phyloP scores from a whole-genome alignment of 1,140 invertebrate species.

The Thereuonema tuberculata region DNA sequence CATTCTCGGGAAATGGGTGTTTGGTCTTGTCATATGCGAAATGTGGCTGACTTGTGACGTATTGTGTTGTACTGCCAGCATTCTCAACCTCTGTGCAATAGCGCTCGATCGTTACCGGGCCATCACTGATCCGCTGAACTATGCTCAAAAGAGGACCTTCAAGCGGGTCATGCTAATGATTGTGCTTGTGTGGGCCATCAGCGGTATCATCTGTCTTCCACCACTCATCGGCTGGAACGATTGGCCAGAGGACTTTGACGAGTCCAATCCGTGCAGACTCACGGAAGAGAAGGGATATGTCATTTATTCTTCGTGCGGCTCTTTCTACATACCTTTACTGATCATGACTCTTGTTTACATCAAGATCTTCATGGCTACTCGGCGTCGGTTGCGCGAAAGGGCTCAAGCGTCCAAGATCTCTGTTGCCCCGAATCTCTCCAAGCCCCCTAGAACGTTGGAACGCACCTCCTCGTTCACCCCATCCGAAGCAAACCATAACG shows the following conservation, averaged over 20 bases:
- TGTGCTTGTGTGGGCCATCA: slow-evolving; percentile 39
- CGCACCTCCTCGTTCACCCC: slow-evolving; percentile 1
- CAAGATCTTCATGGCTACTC: slow-evolving; percentile 36
- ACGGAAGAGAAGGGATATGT: slow-evolving; percentile 27
- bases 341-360: slow-evolving; percentile 39
- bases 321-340: slow-evolving; percentile 40
- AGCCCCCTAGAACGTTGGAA: slow-evolving; percentile 9
- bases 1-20: slow-evolving; percentile 75
- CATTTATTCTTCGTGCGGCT: slow-evolving; percentile 37
- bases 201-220: slow-evolving; percentile 80
- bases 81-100: slow-evolving; percentile 44
- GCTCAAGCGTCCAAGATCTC: slow-evolving; percentile 33
- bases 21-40: slow-evolving; percentile 82
- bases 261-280: slow-evolving; percentile 57
- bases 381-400: slow-evolving; percentile 49
- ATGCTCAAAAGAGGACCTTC: slow-evolving; percentile 40
- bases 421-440: slow-evolving; percentile 3
- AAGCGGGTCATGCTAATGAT: slow-evolving; percentile 39
- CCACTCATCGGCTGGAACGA: slow-evolving; percentile 95
- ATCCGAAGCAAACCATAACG: slow-evolving; percentile 9
- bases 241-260: slow-evolving; percentile 70
- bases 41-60: slow-evolving; percentile 96
- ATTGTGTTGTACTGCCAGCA: slow-evolving; percentile 77
- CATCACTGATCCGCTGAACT: slow-evolving; percentile 45
- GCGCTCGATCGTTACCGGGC: slow-evolving; percentile 38